Conservation (phyloP, 2,888 invertebrate genomes). For the Pegoplata infirma region DNA sequence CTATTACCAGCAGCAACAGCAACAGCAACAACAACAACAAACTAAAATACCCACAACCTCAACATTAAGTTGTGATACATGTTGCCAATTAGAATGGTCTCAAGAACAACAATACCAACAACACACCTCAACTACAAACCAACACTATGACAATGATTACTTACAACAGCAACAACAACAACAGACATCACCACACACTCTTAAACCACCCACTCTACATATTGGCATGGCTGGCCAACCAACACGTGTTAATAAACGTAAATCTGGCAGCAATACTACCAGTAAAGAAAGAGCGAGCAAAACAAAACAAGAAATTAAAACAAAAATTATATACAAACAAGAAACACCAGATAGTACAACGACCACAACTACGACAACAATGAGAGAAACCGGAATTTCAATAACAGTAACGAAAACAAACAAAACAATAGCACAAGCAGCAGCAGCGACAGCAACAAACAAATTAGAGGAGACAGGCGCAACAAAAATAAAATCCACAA, state of each 20-base stretch:
- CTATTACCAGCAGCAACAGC: constrained; percentile 22
- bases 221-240: constrained; percentile 59
- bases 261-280: constrained; percentile 67
- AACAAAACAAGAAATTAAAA: constrained; percentile 70
- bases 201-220: constrained; percentile 61
- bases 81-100: constrained; percentile 68
- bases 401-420: constrained; percentile 52
- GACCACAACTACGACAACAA: constrained; percentile 39
- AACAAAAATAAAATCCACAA: constrained; percentile 59
- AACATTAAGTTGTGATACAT: constrained; percentile 70
- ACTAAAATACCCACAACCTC: constrained; percentile 41
- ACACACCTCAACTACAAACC: too few relatives aligned
- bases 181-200: constrained; percentile 58
- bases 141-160: constrained; percentile 32
- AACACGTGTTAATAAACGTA: constrained; percentile 66
- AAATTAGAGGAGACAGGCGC: constrained; percentile 57
- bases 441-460: too few relatives aligned
- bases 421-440: too few relatives aligned
- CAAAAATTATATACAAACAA: constrained; percentile 55
- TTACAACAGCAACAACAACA: constrained; percentile 31
- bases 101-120: constrained; percentile 50
- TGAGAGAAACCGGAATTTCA: constrained; percentile 62
- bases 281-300: constrained; percentile 70
- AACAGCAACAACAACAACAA: constrained; percentile 33
- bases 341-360: constrained; percentile 49